Conservation (phyloP, 2,888 invertebrate species). For the Dasypogon diadema region DNA sequence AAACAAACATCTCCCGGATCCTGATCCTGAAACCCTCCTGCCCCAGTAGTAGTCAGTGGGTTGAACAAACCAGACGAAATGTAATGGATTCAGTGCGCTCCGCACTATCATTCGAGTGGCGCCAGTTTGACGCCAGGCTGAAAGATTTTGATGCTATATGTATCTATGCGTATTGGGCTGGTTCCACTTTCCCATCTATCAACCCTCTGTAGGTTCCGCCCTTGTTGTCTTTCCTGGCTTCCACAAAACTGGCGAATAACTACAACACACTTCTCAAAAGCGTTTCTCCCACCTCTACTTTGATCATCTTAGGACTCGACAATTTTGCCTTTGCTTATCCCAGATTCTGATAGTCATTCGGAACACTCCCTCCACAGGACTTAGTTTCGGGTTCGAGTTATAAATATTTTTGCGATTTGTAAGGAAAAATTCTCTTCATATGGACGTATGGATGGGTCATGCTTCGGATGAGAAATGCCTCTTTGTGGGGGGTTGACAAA, state of each 20-base stretch:
- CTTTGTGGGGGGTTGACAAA: not conserved
- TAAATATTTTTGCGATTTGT: conserved; percentile 1
- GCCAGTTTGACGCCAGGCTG: not conserved
- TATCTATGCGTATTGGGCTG: not conserved
- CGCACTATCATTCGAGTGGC: not conserved
- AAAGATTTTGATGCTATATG: not conserved
- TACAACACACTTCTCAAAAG: not conserved
- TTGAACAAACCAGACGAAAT: not conserved
- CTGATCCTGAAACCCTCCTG: not conserved
- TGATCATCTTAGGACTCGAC: not conserved
- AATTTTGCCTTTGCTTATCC: not conserved
- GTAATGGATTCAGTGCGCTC: not conserved
- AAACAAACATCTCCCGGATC: not conserved
- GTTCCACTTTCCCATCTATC: not conserved
- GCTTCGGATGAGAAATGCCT: not conserved
- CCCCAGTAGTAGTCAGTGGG: not conserved
- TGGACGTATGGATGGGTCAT: not conserved
- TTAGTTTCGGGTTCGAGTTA: not conserved
- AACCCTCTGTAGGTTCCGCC: not conserved
- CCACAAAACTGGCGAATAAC: not conserved
- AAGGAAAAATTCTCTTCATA: not conserved
- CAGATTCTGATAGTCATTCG: not conserved
- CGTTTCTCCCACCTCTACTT: not conserved
- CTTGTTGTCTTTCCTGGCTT: not conserved
- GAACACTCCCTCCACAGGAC: not conserved